Conservation (phyloP, 1,140 invertebrate genomes). For the Propsilocerus akamusi region DNA sequence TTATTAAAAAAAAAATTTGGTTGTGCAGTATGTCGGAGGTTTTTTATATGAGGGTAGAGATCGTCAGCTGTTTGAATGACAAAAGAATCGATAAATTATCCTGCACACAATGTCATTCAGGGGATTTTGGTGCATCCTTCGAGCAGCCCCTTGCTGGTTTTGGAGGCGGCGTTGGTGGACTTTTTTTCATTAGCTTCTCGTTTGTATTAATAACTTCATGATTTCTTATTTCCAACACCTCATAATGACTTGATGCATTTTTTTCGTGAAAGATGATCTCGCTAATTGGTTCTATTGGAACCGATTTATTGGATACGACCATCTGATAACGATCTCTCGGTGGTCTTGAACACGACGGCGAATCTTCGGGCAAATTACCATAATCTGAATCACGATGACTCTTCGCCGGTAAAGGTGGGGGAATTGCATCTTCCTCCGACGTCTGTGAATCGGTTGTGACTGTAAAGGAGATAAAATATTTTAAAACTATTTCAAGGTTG, state of each 20-base stretch:
- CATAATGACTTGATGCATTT: constrained; percentile 16
- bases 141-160: constrained; percentile 30
- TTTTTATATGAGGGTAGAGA: too few species aligned
- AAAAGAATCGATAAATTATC: too few species aligned
- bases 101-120: not conserved
- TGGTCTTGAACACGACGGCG: constrained; percentile 10
- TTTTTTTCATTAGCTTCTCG: constrained; percentile 16
- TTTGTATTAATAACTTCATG: constrained; percentile 16
- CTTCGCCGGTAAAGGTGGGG: constrained; percentile 51
- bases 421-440: constrained; percentile 40
- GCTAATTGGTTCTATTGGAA: constrained; percentile 7
- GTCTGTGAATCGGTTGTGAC: constrained; percentile 45
- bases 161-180: constrained; percentile 35
- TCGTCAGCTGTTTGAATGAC: too few species aligned
- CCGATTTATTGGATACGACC: constrained; percentile 11
- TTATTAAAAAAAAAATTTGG: too few species aligned
- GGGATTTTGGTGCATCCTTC: not conserved
- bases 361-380: constrained; percentile 30
- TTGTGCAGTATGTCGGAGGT: too few species aligned
- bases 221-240: constrained; percentile 11
- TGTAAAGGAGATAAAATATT: constrained; percentile 11
- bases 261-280: constrained; percentile 9
- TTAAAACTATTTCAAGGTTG: not conserved
- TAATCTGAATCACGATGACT: constrained; percentile 42
- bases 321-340: constrained; percentile 12